Percentiles rank a stretch among this genome's conserved stretches.
phyloP scores from a whole-genome alignment of 2,113 vertebrate genomes.

The Symphodus melops region DNA sequence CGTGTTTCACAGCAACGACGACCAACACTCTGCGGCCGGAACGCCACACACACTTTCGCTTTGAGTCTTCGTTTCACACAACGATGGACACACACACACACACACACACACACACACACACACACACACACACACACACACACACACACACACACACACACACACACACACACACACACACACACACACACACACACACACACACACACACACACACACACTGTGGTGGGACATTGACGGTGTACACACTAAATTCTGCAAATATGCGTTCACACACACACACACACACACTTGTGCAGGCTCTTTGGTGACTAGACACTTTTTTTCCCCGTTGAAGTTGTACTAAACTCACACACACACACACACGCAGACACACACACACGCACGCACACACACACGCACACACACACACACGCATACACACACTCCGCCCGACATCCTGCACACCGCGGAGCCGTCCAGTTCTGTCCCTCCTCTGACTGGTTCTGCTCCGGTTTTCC shows the following conservation, averaged over 20 bases:
- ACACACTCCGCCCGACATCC: conserved; percentile 48
- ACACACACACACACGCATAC: conserved; percentile 14
- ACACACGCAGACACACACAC: conserved; percentile 6
- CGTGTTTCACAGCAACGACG: conserved; percentile 33
- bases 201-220: background rate
- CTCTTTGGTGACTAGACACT: conserved; percentile 20
- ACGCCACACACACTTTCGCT: conserved; percentile 45
- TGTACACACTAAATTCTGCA: background rate
- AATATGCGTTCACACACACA: background rate
- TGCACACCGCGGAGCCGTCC: conserved; percentile 47
- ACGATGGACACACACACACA: conserved; percentile 15
- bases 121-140: no score
- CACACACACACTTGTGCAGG: conserved; percentile 4
- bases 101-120: background rate
- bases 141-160: background rate
- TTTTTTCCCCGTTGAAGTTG: conserved; percentile 15
- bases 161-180: conserved; percentile 56
- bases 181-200: background rate
- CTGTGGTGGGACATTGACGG: background rate
- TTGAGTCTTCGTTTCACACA: conserved; percentile 64
- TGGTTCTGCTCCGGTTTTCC: conserved; percentile 55
- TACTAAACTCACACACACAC: conserved; percentile 11
- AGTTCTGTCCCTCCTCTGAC: conserved; percentile 49
- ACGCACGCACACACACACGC: background rate
- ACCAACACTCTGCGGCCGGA: conserved; percentile 39